Evolutionary conservation across 64 coral and sea anemone genomes (phyloP).

Genomic region (Stylophora pistillata): DNA sequence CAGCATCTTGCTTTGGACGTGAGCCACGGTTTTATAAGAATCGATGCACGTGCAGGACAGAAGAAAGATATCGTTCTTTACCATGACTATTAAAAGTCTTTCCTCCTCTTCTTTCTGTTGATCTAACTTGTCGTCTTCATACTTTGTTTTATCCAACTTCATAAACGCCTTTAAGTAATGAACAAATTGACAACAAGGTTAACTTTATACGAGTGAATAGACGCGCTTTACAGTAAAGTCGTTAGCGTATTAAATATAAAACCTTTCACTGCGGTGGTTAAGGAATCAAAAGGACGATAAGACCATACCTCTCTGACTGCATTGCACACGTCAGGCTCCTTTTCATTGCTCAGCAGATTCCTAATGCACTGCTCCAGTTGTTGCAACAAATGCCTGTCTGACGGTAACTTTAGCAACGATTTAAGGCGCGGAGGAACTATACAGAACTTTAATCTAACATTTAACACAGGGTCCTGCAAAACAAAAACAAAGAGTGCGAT

Average conservation of each 20-base stretch:
- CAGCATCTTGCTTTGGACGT: too few species aligned
- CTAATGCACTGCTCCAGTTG: slow-evolving; percentile 94
- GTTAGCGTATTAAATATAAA: too few species aligned
- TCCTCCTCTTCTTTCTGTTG: slow-evolving; percentile 99
- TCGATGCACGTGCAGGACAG: too few species aligned
- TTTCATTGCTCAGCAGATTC: slow-evolving; percentile 80
- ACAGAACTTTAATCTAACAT: slow-evolving; percentile 98
- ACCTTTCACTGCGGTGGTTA: too few species aligned
- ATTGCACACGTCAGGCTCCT: slow-evolving; percentile 93
- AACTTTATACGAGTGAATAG: too few species aligned
- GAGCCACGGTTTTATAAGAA: too few species aligned
- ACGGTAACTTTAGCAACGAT: slow-evolving; percentile 89
- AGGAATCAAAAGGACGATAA: too few species aligned
- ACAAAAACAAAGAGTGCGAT: background rate
- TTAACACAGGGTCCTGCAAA: slow-evolving; percentile 93
- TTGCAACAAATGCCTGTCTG: slow-evolving; percentile 80
- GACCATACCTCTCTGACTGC: slow-evolving; percentile 83
- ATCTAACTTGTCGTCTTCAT: slow-evolving; percentile 88
- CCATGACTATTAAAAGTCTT: slow-evolving; percentile 76
- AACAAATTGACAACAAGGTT: background rate
- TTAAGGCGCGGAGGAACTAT: slow-evolving; percentile 87
- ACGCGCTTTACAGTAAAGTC: too few species aligned
- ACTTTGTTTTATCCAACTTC: slow-evolving; percentile 97
- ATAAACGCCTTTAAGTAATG: slow-evolving; percentile 81
- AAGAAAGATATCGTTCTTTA: background rate